phyloP scores from a whole-genome alignment of 2,888 invertebrate genomes.

The Drosophila incognita region DNA sequence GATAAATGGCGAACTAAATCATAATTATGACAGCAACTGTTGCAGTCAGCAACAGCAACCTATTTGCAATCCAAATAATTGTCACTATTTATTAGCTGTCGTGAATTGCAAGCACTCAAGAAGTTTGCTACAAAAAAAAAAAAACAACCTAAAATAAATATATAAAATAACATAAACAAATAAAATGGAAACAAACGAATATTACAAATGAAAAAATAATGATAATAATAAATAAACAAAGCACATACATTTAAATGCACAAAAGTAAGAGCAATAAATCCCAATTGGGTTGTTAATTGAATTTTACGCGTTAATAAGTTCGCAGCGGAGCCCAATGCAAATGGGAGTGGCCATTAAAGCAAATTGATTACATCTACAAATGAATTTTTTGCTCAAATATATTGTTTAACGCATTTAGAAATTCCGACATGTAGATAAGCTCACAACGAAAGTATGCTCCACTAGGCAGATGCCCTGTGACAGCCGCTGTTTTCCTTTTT shows the following conservation, averaged over 20 bases:
- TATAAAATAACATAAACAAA: slow-evolving; percentile 11
- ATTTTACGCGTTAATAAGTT: slow-evolving; percentile 67
- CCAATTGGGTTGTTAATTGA: slow-evolving; percentile 65
- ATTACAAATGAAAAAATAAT: slow-evolving; percentile 29
- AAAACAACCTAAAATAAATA: slow-evolving; percentile 23
- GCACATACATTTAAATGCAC: slow-evolving; percentile 19
- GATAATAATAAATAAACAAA: slow-evolving; percentile 6
- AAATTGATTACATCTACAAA: slow-evolving; percentile 34
- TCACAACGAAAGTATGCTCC: background rate
- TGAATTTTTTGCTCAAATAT: background rate
- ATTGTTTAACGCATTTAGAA: background rate
- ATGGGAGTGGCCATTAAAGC: slow-evolving; percentile 38
- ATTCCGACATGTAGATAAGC: background rate
- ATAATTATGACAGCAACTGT: slow-evolving; percentile 70
- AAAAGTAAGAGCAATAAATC: slow-evolving; percentile 30
- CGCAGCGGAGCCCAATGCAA: slow-evolving; percentile 11
- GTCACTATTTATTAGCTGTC: slow-evolving; percentile 68
- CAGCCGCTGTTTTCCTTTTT: background rate
- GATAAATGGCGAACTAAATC: slow-evolving; percentile 63
- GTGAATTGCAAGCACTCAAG: slow-evolving; percentile 45
- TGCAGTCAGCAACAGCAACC: slow-evolving; percentile 40
- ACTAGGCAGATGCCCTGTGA: background rate
- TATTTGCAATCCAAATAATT: slow-evolving; percentile 71
- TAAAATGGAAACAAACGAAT: slow-evolving; percentile 18
- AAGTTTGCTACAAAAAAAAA: slow-evolving; percentile 38